Evolutionary conservation across 2,888 invertebrate species (phyloP), one percentile per base, ranked within the genome.

Genomic region (Caenorhabditis zanzibari): DNA sequence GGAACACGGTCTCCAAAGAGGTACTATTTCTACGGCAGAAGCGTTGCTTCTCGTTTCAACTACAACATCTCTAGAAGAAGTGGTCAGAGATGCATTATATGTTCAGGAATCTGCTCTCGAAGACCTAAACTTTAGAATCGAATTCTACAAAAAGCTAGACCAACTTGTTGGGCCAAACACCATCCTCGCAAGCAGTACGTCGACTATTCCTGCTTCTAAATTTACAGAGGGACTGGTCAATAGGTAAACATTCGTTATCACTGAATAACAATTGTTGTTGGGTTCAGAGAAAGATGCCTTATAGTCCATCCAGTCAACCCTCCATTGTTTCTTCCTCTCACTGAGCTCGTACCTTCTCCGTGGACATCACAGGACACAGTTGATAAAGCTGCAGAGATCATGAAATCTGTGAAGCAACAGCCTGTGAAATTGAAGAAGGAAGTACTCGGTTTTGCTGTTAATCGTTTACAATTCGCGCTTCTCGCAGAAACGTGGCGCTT

Each of bases 381-480:
- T 0, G 93, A 94, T 59, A 95, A 95, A 92, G 96, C 96, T 0
- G 95, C 95, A 72, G 95, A 94, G 56, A 94, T 95, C 38, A 96
- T 97, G 96, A 94, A 95, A 72, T 95, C 96, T 93, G 96, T 98
- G 75, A 97, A 97, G 0, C 97, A 97, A 82, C 95, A 95, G 72
- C 98, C 98, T 0, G 96, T 98, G 0, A 95, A 95, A 0, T 93
- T 98, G 10, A 95, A 95, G 1, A 95, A 95, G 86, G 97, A 98
- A 94, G 95, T 97, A 72, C 95, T 96, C 86, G 98, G 98, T 74
- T 98, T 98, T 92, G 96, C 95, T 0, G 94, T 97, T 0, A 98
- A 98, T 93, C 95, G 98, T 90, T 95, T 98, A 85, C 98, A 98
- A 95, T 98, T 97, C 93, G 96, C 97, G 0, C 95, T 98, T 88